A percentile compares a stretch with the other conserved stretches of the same genome.
Evolutionary conservation across 2,888 invertebrate species (phyloP).

Genomic region (Falcaria lacertinaria): DNA sequence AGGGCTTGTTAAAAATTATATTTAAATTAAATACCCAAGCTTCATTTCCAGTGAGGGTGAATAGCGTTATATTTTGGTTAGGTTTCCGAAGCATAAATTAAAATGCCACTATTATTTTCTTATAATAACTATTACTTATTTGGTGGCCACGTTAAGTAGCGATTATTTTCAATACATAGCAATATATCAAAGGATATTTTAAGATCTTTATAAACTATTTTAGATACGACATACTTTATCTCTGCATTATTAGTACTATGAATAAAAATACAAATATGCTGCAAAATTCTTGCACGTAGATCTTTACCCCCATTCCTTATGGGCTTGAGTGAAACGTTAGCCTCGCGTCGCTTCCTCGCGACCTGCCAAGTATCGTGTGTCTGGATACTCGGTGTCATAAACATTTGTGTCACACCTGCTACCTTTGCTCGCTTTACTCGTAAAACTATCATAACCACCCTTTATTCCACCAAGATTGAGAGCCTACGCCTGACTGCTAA

Average conservation of each 20-base stretch:
- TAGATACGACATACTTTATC: too few species aligned
- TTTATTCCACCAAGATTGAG: conserved; percentile 37
- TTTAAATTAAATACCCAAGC: too few species aligned
- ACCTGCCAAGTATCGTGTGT: conserved; percentile 63
- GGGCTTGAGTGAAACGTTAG: conserved; percentile 55
- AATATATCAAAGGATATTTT: too few species aligned
- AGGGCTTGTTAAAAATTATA: too few species aligned
- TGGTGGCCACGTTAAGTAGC: too few species aligned
- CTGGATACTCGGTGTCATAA: conserved; percentile 56
- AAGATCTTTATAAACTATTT: too few species aligned
- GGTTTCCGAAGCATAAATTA: too few species aligned
- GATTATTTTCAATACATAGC: too few species aligned
- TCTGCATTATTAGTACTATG: conserved; percentile 2
- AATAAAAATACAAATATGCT: conserved; percentile 10
- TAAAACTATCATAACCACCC: conserved; percentile 57
- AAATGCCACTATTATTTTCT: too few species aligned
- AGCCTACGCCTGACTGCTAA: conserved; percentile 3
- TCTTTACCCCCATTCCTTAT: conserved; percentile 58
- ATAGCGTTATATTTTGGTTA: too few species aligned
- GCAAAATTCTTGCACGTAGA: conserved; percentile 63
- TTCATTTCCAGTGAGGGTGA: too few species aligned
- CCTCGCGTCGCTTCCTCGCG: conserved; percentile 51
- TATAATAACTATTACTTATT: too few species aligned
- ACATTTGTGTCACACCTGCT: conserved; percentile 61
- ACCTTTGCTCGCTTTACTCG: conserved; percentile 54